phyloP scores from a whole-genome alignment of 2,888 invertebrate species.

The Lasioglossum calceatum region DNA sequence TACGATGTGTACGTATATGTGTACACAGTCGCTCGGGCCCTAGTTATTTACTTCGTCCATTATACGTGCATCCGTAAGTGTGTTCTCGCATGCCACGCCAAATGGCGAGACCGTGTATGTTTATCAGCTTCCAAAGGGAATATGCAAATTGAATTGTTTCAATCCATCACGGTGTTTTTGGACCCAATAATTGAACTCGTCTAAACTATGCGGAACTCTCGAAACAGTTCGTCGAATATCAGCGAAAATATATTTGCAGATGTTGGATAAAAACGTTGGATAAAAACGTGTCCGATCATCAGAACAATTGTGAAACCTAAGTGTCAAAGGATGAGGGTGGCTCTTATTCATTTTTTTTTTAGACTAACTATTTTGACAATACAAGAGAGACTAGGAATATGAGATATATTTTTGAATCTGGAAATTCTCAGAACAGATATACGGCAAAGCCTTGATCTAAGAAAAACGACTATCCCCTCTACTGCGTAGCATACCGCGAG shows the following conservation, averaged over 20 bases:
- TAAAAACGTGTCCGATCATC: not conserved
- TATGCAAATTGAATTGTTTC: slow-evolving; percentile 27
- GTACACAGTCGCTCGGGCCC: not conserved
- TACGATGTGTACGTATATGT: not conserved
- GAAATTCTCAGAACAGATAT: too few species aligned
- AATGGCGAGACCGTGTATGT: slow-evolving; percentile 35
- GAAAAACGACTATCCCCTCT: too few species aligned
- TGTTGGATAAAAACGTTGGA: not conserved
- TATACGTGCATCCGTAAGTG: slow-evolving; percentile 45
- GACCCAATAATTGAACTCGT: not conserved
- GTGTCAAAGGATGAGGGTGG: not conserved
- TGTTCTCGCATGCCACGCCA: slow-evolving; percentile 52
- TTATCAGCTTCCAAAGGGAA: slow-evolving; percentile 16
- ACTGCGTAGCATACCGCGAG: too few species aligned
- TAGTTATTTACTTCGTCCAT: slow-evolving; percentile 25
- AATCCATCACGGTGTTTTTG: slow-evolving; percentile 9
- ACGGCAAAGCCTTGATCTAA: too few species aligned
- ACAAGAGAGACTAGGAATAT: too few species aligned
- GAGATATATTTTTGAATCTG: too few species aligned
- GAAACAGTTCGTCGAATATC: not conserved
- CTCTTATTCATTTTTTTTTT: not conserved
- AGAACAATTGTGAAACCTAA: not conserved
- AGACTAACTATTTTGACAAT: too few species aligned
- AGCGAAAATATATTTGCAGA: not conserved
- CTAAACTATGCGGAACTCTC: not conserved